These are phyloP conservation scores for Epinotia bilunana DNA, from an alignment of 2,888 invertebrate genomes.

Conservation along the genomic window DNA sequence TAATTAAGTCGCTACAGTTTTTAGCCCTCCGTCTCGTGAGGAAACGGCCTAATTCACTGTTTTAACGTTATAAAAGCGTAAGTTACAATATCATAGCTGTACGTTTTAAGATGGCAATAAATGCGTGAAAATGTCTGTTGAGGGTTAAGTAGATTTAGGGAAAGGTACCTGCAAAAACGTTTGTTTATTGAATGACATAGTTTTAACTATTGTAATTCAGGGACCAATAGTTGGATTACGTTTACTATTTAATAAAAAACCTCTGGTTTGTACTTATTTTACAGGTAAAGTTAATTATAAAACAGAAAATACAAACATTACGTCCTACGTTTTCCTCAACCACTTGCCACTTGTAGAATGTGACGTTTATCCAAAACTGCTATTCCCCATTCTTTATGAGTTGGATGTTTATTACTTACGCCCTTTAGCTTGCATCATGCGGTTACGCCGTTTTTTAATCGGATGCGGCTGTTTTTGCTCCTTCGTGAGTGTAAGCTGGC, in stretches of 20 bases:
- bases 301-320: too few species aligned
- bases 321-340: neutral
- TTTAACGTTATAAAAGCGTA: slow-evolving; percentile 9
- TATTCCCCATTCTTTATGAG: neutral
- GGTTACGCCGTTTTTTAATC: neutral
- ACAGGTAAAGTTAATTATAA: too few species aligned
- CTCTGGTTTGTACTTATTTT: too few species aligned
- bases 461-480: neutral
- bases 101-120: neutral
- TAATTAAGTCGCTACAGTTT: slow-evolving; percentile 81
- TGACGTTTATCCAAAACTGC: neutral
- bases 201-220: neutral
- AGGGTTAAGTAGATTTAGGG: neutral
- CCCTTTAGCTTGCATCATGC: neutral
- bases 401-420: slow-evolving; percentile 9
- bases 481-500: slow-evolving; percentile 45
- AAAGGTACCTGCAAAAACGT: too few species aligned
- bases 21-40: slow-evolving; percentile 58
- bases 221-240: too few species aligned
- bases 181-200: too few species aligned
- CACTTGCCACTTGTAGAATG: neutral
- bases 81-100: neutral
- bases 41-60: slow-evolving; percentile 19
- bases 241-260: too few species aligned
- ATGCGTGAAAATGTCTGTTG: neutral